phyloP scores from a whole-genome alignment of 2,888 invertebrate species.

The Helicoverpa assulta region DNA sequence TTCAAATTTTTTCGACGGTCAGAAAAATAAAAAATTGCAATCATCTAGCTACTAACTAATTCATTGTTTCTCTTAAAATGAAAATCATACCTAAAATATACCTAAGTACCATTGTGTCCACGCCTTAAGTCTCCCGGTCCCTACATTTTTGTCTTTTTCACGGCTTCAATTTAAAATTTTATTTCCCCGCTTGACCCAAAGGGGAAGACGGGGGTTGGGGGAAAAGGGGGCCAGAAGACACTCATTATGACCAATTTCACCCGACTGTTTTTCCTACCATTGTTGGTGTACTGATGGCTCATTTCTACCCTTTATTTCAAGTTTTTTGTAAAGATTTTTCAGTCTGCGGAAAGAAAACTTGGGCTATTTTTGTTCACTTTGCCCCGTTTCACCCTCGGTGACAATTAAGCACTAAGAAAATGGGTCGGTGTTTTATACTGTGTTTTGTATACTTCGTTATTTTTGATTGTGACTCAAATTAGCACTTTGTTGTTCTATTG shows the following conservation, averaged over 20 bases:
- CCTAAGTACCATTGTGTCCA: slow-evolving; percentile 33
- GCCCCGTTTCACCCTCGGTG: slow-evolving; percentile 52
- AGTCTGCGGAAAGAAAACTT: slow-evolving; percentile 64
- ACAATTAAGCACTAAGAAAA: slow-evolving; percentile 67
- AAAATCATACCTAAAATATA: slow-evolving; percentile 6
- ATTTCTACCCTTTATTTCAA: slow-evolving; percentile 81
- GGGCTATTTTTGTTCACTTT: slow-evolving; percentile 59
- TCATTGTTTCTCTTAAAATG: background rate
- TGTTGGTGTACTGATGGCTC: slow-evolving; percentile 79
- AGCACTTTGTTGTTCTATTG: slow-evolving; percentile 49
- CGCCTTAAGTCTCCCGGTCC: slow-evolving; percentile 67
- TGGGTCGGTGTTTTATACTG: slow-evolving; percentile 57
- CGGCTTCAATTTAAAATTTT: slow-evolving; percentile 88
- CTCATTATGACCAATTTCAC: slow-evolving; percentile 90
- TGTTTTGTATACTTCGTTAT: slow-evolving; percentile 52
- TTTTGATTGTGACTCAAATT: slow-evolving; percentile 59
- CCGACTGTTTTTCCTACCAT: slow-evolving; percentile 81
- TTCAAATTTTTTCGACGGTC: background rate
- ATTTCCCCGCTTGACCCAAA: slow-evolving; percentile 86
- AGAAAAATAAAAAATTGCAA: no score
- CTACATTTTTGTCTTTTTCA: slow-evolving; percentile 85
- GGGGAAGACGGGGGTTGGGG: slow-evolving; percentile 67
- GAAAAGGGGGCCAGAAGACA: slow-evolving; percentile 72
- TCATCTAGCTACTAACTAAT: no score
- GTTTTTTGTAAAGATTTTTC: slow-evolving; percentile 74